phyloP scores from a whole-genome alignment of 2,113 vertebrate genomes.

The Tinamus guttatus region DNA sequence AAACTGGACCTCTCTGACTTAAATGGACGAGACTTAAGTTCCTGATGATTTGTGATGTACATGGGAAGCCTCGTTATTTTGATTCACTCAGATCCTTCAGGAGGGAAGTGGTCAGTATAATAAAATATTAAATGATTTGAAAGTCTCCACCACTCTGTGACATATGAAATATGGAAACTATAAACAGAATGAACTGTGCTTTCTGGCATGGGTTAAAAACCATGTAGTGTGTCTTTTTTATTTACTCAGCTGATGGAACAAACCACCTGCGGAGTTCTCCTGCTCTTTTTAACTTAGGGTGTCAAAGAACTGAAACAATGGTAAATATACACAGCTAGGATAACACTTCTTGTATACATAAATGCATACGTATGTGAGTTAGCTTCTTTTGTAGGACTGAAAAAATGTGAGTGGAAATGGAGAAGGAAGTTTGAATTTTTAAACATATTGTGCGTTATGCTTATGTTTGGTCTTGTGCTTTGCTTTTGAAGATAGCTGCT shows the following conservation, averaged over 20 bases:
- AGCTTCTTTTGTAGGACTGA: neutral
- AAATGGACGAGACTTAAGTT: neutral
- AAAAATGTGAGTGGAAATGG: neutral
- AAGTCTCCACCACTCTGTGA: neutral
- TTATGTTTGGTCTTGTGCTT: too few relatives aligned
- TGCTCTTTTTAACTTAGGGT: neutral
- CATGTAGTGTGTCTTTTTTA: neutral
- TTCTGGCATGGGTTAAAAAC: neutral
- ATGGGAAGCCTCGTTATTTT: neutral
- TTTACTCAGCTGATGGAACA: neutral
- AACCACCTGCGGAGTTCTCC: neutral
- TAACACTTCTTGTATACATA: neutral
- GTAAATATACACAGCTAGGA: neutral
- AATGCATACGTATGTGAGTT: neutral
- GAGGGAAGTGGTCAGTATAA: neutral
- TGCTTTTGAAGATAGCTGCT: too few relatives aligned
- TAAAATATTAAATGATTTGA: neutral
- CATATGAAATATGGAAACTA: neutral
- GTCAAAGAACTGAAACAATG: neutral
- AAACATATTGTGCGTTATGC: too few relatives aligned
- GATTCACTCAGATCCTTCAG: neutral
- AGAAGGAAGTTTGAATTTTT: too few relatives aligned
- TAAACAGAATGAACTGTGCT: neutral
- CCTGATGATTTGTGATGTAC: neutral
- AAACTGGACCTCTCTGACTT: accelerated